Conservation (phyloP, 2,113 vertebrate species). For the Epinephelus lanceolatus region DNA sequence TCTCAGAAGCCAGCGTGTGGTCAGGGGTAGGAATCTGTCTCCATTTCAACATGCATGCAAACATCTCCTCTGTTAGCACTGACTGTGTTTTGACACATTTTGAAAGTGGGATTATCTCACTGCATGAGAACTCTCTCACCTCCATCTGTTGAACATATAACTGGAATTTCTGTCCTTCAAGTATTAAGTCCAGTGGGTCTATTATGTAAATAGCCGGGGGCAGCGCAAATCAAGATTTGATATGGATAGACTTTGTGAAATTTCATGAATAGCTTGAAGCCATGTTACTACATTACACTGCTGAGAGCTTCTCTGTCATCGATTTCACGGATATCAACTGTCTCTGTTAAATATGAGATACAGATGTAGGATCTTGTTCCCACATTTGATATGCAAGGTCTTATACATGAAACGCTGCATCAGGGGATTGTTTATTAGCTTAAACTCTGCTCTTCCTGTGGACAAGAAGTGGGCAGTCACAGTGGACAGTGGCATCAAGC, state of each 20-base stretch:
- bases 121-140: conserved; percentile 12
- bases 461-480: conserved; percentile 27
- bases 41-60: conserved; percentile 18
- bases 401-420: conserved; percentile 31
- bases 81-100: conserved; percentile 43
- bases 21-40: neutral
- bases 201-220: conserved; percentile 55
- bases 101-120: conserved; percentile 19
- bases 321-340: conserved; percentile 75
- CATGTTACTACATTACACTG: conserved; percentile 35
- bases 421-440: conserved; percentile 65
- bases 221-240: conserved; percentile 45
- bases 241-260: conserved; percentile 47
- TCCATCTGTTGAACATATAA: conserved; percentile 44
- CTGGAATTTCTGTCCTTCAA: conserved; percentile 23
- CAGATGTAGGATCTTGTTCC: conserved; percentile 76
- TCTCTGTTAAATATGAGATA: conserved; percentile 59
- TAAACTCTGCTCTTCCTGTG: conserved; percentile 67
- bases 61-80: neutral
- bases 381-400: conserved; percentile 62
- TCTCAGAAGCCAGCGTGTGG: neutral
- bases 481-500: conserved; percentile 40
- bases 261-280: conserved; percentile 49
- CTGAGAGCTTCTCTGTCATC: conserved; percentile 40
- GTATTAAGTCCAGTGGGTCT: conserved; percentile 27